phyloP scores from a whole-genome alignment of 2,888 invertebrate genomes.

The Phytoseiulus persimilis region DNA sequence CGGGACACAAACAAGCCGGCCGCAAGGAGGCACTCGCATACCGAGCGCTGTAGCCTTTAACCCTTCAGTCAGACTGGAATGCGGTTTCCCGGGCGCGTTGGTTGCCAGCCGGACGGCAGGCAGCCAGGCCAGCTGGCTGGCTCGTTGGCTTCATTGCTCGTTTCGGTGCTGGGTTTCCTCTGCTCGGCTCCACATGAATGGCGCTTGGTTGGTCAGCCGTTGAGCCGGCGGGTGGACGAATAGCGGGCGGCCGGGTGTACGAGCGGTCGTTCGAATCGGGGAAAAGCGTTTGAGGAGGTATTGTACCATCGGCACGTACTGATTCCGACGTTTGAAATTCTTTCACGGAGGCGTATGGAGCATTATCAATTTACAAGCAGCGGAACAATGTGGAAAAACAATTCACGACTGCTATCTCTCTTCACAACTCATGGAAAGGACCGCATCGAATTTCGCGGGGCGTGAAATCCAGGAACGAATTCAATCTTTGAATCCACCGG shows the following conservation, averaged over 20 bases:
- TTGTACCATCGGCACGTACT: not conserved
- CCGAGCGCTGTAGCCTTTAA: not conserved
- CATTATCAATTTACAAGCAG: not conserved
- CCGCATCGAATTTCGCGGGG: not conserved
- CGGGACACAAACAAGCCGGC: not conserved
- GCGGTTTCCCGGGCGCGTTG: not conserved
- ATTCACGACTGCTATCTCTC: not conserved
- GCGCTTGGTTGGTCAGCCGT: not conserved
- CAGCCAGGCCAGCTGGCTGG: too few relatives aligned
- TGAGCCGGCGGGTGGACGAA: not conserved
- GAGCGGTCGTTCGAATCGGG: not conserved
- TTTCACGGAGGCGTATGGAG: not conserved
- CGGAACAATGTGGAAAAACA: not conserved
- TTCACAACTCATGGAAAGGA: not conserved
- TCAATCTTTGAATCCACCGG: not conserved
- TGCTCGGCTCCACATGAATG: not conserved
- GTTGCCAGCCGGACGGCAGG: too few relatives aligned
- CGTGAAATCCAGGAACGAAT: not conserved
- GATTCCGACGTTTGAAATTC: not conserved
- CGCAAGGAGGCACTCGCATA: not conserved
- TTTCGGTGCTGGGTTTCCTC: not conserved
- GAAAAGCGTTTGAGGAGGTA: not conserved
- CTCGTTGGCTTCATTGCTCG: not conserved
- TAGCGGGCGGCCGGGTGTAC: not conserved
- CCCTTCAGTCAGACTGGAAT: slow-evolving; percentile 5